Base-by-base conservation (phyloP, 2,113 vertebrate species). In the Chascanopsetta lugubris region DNA sequence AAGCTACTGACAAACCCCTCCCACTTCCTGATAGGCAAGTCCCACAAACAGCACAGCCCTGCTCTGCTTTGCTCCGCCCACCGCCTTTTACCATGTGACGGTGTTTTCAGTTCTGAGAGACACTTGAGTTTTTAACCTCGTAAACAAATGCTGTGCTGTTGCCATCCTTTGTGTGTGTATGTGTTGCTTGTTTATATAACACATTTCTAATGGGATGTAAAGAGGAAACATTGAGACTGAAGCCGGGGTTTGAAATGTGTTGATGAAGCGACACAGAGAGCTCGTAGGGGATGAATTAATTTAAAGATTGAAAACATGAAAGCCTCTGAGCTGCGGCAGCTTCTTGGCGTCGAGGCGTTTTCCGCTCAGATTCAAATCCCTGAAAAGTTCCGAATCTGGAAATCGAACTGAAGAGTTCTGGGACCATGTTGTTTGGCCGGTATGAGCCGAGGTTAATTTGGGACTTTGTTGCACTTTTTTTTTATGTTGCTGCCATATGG, bases 401-500 rank as follows among this genome's bases (percentile, higher is more conserved):
- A 3, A 34, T 11, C 32, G 2, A 11, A 12, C 9, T 34, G 2
- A n/a, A n/a, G n/a, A n/a, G n/a, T 5, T 17, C 36, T 38, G 38
- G 38, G 34, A 38, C 34, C 34, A 38, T 2, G 34, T 38, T 4
- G 34, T 38, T 4, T 29, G 4, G 27, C 27, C 32, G n/a, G n/a
- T n/a, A 30, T 30, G 29, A 30, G 8, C 13, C 12, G 1, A 9
- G 45, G 11, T 47, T 47, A 6, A 47, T 47, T 47, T 47, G 21
- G 13, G n/a, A n/a, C n/a, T n/a, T 11, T 53, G 27, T 46, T 45
- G 77, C 70, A 75, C 74, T 77, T 71, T 77, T 18, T 30, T 53
- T 18, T 18, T 40, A 2, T 45, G 46, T 66, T 59, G 71, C 53
- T 71, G 83, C 79, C 72, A 82, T 73, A 56, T 82, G 79, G 75